These are phyloP conservation scores for Leucopternis melanops DNA, from an alignment of 2,113 vertebrate species.

Conservation along the genomic window DNA sequence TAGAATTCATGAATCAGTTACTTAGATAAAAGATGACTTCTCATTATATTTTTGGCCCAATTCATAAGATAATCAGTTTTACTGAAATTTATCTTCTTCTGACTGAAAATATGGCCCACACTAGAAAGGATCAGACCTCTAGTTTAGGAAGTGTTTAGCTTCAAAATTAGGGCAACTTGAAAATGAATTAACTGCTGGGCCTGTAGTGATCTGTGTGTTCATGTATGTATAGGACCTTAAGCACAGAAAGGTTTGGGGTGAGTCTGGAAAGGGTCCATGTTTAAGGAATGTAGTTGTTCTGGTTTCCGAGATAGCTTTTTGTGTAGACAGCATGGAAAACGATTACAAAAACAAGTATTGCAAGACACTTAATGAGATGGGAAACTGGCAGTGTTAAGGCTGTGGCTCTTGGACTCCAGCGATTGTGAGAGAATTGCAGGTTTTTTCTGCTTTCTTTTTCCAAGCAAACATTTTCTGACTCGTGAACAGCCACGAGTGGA, in stretches of 20 bases:
- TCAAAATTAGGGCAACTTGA: neutral
- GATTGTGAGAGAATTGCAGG: neutral
- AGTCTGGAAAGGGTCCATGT: slow-evolving; percentile 33
- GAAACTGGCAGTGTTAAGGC: neutral
- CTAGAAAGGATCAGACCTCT: neutral
- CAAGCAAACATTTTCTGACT: neutral
- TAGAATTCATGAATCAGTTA: neutral
- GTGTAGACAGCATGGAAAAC: slow-evolving; percentile 34
- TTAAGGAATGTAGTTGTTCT: slow-evolving; percentile 43
- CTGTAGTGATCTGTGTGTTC: neutral
- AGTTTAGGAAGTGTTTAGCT: neutral
- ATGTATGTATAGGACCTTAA: neutral
- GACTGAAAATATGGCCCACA: neutral
- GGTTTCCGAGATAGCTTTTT: slow-evolving; percentile 1
- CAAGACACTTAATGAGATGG: slow-evolving; percentile 43
- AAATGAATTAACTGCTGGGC: neutral
- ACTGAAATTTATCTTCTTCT: neutral
- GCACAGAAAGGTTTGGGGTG: slow-evolving; percentile 6
- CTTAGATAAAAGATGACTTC: neutral
- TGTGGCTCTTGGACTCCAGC: neutral
- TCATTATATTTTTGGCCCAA: neutral
- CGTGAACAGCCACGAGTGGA: neutral
- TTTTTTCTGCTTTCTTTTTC: neutral
- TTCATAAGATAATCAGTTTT: neutral
- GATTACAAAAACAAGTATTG: slow-evolving; percentile 57